Base-by-base conservation (phyloP, 2,113 vertebrate genomes). In the Nothocercus julius region DNA sequence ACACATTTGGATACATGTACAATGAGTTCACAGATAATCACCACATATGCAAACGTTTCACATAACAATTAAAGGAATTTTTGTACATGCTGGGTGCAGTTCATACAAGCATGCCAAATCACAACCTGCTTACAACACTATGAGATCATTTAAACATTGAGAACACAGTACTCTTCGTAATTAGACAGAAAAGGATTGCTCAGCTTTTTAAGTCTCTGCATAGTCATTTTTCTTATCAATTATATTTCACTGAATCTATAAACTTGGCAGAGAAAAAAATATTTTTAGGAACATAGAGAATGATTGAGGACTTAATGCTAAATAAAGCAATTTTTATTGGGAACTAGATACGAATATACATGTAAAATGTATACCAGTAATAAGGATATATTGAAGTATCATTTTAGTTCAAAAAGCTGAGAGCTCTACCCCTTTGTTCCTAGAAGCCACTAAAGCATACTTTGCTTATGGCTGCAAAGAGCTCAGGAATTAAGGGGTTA, bases 71-170 rank as follows among this genome's bases (percentile, higher is more conserved):
- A 98, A 98, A 97, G 95, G 97, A 91, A 74, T 87, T 98, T 98
- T 98, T 98, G 97, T 98, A 98, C 98, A 98, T 99, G 98, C 98
- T 96, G 98, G 97, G 98, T 98, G 98, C 98, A 98, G 95, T 98
- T 98, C 96, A 93, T 97, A 98, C 96, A 98, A 97, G 96, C 98
- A 99, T 99, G 99, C 99, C 95, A 97, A 96, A 98, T 98, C 96
- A 97, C 97, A 97, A 97, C 96, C 97, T 97, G 97, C 96, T 96
- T 96, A 97, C 97, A 98, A 94, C 93, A 95, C 85, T 42, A 94
- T 93, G 93, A 97, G 95, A 96, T 95, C 89, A 96, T 95, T 97
- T 88, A 92, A 86, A 97, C 94, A 91, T 6, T 34, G 58, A 94
- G 93, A 94, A 97, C 56, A 93, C 93, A 96, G 58, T 72, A 97